These are phyloP conservation scores for Catostomus latipinnis DNA, from an alignment of 2,797 vertebrate genomes.

Conservation along the genomic window DNA sequence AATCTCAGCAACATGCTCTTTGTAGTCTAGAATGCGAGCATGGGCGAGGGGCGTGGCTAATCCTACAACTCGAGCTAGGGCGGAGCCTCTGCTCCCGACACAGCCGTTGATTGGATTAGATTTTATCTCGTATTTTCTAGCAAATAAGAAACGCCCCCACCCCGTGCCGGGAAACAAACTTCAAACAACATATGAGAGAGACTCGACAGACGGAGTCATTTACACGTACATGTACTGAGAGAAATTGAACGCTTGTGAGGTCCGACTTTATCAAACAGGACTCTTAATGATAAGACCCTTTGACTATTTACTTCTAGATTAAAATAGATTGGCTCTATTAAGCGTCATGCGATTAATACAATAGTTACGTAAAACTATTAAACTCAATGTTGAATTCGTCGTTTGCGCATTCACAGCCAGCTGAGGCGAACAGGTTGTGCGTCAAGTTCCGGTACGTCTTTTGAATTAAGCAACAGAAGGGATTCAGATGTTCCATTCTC, in stretches of 20 bases:
- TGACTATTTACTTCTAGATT: conserved; percentile 3
- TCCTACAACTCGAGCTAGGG: conserved; percentile 45
- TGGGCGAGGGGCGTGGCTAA: conserved; percentile 47
- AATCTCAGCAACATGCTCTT: conserved; percentile 55
- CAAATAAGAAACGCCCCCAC: conserved; percentile 74
- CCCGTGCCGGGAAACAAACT: conserved; percentile 78
- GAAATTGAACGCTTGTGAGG: neutral
- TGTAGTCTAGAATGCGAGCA: conserved; percentile 58
- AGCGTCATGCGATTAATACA: conserved; percentile 22
- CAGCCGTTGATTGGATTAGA: conserved; percentile 71
- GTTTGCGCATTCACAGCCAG: conserved; percentile 18
- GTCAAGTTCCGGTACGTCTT: conserved; percentile 55
- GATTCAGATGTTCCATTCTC: conserved; percentile 55
- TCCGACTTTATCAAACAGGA: neutral
- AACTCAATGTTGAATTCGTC: neutral
- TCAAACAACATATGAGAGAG: conserved; percentile 65
- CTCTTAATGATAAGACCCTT: too few relatives aligned
- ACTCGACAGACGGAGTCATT: conserved; percentile 50
- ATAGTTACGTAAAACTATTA: conserved; percentile 24
- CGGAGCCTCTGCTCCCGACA: neutral
- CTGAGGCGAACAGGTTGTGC: conserved; percentile 75
- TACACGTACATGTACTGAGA: neutral
- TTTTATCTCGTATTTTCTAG: conserved; percentile 57
- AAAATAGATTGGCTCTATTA: neutral
- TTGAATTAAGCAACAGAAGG: conserved; percentile 52